Evolutionary conservation across 2,797 vertebrate genomes (phyloP).

Genomic region (Enteromius paludinosus): DNA sequence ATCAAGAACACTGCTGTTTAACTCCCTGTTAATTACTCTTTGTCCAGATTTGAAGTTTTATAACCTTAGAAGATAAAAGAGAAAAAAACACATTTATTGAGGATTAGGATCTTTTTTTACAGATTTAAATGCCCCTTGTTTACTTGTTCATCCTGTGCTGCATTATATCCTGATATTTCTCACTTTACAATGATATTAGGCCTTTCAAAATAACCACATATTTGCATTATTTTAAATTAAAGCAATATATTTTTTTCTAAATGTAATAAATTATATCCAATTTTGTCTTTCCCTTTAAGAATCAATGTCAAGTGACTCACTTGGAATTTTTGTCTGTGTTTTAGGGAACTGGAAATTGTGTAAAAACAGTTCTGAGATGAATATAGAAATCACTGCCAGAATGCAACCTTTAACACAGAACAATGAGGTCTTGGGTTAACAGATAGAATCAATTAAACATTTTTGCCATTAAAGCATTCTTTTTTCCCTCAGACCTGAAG

Average conservation of each 20-base stretch:
- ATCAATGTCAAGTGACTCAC: neutral
- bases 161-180: neutral
- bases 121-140: neutral
- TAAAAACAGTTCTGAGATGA: constrained; percentile 41
- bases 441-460: neutral
- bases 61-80: neutral
- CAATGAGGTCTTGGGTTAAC: neutral
- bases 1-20: neutral
- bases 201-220: neutral
- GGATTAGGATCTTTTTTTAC: neutral
- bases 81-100: neutral
- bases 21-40: neutral
- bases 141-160: neutral
- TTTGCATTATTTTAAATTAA: neutral
- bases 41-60: neutral
- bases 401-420: neutral
- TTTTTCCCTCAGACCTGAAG: constrained; percentile 86
- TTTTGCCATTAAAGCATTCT: neutral
- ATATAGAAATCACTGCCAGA: neutral
- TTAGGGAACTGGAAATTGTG: constrained; percentile 61
- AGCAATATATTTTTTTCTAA: neutral
- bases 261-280: neutral
- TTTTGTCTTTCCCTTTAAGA: neutral
- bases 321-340: constrained; percentile 35
- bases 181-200: neutral